Conservation (phyloP, 2,888 invertebrate genomes). For the Andrena bucephala region DNA sequence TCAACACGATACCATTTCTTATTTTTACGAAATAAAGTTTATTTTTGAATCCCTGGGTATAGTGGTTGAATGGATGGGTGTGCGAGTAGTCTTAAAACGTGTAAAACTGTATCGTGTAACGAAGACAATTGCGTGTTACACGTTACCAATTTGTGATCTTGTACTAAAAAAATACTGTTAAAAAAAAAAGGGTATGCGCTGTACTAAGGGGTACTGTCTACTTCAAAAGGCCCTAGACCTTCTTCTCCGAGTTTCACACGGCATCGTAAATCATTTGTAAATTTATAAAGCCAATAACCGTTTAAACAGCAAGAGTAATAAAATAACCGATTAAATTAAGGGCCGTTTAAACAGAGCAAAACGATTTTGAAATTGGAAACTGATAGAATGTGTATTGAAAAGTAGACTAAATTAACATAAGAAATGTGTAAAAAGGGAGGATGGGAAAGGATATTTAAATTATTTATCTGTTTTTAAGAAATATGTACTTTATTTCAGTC, state of each 20-base stretch:
- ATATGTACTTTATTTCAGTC: conserved; percentile 42
- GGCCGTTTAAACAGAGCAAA: conserved; percentile 27
- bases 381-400: conserved; percentile 34
- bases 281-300: conserved; percentile 47
- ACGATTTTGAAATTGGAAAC: conserved; percentile 16
- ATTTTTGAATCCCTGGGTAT: conserved; percentile 79
- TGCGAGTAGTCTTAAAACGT: conserved; percentile 70
- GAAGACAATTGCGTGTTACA: conserved; percentile 57
- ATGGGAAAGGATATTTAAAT: conserved; percentile 54
- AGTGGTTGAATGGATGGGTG: conserved; percentile 75
- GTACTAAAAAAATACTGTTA: conserved; percentile 57
- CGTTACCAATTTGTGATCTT: conserved; percentile 70
- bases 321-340: conserved; percentile 32
- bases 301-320: conserved; percentile 23
- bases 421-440: conserved; percentile 38
- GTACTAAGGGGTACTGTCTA: conserved; percentile 47
- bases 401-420: conserved; percentile 32
- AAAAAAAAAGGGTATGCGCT: conserved; percentile 52
- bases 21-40: conserved; percentile 83
- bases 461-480: conserved; percentile 50
- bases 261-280: conserved; percentile 52
- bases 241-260: conserved; percentile 34
- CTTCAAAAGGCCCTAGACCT: conserved; percentile 39
- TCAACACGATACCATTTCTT: conserved; percentile 81
- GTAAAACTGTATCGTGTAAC: conserved; percentile 61